phyloP scores from a whole-genome alignment of 2,113 vertebrate species.

The Callaeas wilsoni region DNA sequence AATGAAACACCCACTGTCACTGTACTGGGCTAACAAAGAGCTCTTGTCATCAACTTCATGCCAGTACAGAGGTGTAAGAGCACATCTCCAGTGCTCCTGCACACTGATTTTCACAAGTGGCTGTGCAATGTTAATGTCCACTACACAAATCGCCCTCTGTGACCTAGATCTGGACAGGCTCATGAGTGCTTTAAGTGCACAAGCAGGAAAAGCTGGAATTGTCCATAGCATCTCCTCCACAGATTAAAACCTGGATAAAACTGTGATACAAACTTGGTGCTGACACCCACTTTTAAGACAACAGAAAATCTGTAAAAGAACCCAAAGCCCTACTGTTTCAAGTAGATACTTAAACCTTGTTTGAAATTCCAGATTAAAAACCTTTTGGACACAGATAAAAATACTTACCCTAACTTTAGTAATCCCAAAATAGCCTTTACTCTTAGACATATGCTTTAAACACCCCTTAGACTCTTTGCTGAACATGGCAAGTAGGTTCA shows the following conservation, averaged over 20 bases:
- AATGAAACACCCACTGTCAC: accelerated
- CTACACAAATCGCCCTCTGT: background rate
- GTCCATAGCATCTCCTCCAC: background rate
- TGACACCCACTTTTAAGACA: background rate
- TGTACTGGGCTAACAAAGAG: background rate
- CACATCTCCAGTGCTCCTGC: background rate
- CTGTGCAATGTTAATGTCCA: background rate
- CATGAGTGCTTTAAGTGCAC: background rate
- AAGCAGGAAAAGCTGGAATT: background rate
- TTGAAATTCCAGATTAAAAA: background rate
- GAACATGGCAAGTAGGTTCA: background rate
- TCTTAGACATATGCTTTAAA: background rate
- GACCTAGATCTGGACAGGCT: background rate
- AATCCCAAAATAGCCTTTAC: background rate
- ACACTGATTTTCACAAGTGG: background rate
- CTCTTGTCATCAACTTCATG: background rate
- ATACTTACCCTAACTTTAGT: background rate
- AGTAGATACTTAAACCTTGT: background rate
- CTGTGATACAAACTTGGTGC: background rate
- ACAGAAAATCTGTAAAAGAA: background rate
- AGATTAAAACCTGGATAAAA: background rate
- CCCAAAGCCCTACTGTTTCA: background rate
- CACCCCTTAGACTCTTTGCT: background rate
- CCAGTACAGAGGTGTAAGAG: background rate
- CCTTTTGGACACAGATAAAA: background rate